Evolutionary conservation across 2,113 vertebrate species (phyloP).

Genomic region (Isurus oxyrinchus): DNA sequence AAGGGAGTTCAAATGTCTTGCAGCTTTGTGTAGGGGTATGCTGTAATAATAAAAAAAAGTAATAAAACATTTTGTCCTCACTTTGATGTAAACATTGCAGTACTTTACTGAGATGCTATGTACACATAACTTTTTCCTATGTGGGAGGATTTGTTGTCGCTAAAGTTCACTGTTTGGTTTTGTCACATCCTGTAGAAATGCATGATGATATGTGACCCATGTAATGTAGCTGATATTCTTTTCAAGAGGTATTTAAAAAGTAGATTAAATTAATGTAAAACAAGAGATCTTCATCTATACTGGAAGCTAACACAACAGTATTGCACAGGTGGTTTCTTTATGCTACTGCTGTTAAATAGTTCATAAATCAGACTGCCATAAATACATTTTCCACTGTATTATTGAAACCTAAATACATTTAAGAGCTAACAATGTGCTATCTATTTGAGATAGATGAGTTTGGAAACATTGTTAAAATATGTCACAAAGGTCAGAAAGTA

Average conservation of each 20-base stretch:
- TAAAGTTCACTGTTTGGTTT: conserved; percentile 37
- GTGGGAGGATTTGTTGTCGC: conserved; percentile 36
- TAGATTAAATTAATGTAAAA: conserved; percentile 26
- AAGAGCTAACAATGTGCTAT: conserved; percentile 1
- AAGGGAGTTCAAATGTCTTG: conserved; percentile 18
- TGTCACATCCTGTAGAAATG: conserved; percentile 37
- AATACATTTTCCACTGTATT: conserved; percentile 29
- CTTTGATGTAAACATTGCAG: conserved; percentile 33
- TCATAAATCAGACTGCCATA: not conserved
- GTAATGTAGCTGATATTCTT: not conserved
- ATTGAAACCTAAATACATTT: not conserved
- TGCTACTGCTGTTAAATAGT: not conserved
- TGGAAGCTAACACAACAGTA: not conserved
- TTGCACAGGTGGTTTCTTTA: not conserved
- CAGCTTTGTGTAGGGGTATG: conserved; percentile 23
- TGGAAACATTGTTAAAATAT: conserved; percentile 12
- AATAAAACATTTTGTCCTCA: conserved; percentile 28
- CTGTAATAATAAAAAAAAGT: conserved; percentile 33
- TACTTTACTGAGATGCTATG: conserved; percentile 17
- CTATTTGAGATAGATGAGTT: not conserved
- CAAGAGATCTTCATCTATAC: conserved; percentile 29
- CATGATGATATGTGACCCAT: conserved; percentile 13
- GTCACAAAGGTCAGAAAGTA: conserved; percentile 16
- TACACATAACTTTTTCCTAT: conserved; percentile 37
- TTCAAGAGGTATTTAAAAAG: not conserved